Conservation (phyloP, 2,888 invertebrate genomes). For the Drosophila mimetica region DNA sequence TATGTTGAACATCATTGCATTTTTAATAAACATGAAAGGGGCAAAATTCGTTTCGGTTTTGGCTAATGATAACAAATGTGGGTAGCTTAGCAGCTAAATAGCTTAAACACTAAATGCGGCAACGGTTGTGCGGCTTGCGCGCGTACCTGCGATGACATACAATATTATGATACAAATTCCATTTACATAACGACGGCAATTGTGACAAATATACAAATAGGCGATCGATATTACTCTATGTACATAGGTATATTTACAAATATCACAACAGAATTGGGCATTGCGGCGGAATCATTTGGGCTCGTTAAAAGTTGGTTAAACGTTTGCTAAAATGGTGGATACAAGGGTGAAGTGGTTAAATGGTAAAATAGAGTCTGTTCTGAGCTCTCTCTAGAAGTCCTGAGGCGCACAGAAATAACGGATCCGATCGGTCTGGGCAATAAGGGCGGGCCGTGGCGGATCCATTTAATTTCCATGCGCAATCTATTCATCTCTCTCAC, state of each 20-base stretch:
- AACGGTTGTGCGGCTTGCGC: conserved; percentile 1
- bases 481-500: conserved; percentile 82
- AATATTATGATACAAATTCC: conserved; percentile 18
- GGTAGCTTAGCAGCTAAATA: conserved; percentile 36
- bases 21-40: conserved; percentile 50
- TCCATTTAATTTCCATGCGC: conserved; percentile 80
- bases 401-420: conserved; percentile 77
- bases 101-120: conserved; percentile 34
- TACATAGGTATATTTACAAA: conserved; percentile 57
- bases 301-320: conserved; percentile 15
- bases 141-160: conserved; percentile 25
- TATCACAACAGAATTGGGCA: conserved; percentile 65
- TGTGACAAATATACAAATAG: conserved; percentile 61
- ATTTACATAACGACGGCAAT: conserved; percentile 56
- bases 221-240: conserved; percentile 45
- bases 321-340: neutral
- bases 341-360: conserved; percentile 25
- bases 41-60: conserved; percentile 59
- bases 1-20: conserved; percentile 39
- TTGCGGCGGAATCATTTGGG: conserved; percentile 35
- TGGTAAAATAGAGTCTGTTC: conserved; percentile 36
- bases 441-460: conserved; percentile 1
- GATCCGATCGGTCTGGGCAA: conserved; percentile 16
- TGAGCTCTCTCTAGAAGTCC: conserved; percentile 56
- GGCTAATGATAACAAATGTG: conserved; percentile 22